Percentiles rank a stretch among this genome's conserved stretches.
These are phyloP conservation scores for Serinus canaria DNA, from an alignment of 2,113 vertebrate genomes.

Conservation along the genomic window DNA sequence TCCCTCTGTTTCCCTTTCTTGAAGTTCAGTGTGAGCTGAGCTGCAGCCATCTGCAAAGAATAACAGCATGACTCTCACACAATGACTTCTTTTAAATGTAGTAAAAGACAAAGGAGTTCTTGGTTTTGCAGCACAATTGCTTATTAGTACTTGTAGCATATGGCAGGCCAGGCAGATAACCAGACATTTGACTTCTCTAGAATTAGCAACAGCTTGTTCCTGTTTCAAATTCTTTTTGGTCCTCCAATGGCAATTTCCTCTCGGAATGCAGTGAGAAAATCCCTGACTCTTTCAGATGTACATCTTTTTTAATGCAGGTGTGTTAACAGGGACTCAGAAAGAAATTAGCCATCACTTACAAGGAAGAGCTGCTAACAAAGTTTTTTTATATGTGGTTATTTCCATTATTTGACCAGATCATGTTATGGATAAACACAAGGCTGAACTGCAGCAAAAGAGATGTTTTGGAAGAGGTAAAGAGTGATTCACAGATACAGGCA, in stretches of 20 bases:
- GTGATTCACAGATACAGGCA: not conserved
- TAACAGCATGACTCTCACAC: not conserved
- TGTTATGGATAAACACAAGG: not conserved
- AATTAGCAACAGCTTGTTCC: not conserved
- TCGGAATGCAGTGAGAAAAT: not conserved
- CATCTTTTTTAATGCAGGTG: not conserved
- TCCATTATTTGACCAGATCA: not conserved
- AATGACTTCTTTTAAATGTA: not conserved
- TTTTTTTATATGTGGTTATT: accelerated
- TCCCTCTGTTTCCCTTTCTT: not conserved
- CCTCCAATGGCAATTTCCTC: not conserved
- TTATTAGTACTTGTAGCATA: not conserved
- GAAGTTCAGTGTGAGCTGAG: not conserved
- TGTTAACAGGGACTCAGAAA: not conserved
- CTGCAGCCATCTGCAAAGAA: not conserved
- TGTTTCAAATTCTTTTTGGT: not conserved
- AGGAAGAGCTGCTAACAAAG: not conserved
- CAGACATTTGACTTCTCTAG: not conserved
- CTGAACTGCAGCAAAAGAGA: not conserved
- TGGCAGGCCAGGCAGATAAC: not conserved
- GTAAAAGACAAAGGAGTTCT: not conserved
- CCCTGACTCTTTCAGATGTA: not conserved
- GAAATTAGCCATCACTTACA: not conserved
- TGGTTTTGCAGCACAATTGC: not conserved
- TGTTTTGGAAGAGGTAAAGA: not conserved